Base-by-base conservation (phyloP, 2,113 vertebrate genomes). In the Chauna torquata region DNA sequence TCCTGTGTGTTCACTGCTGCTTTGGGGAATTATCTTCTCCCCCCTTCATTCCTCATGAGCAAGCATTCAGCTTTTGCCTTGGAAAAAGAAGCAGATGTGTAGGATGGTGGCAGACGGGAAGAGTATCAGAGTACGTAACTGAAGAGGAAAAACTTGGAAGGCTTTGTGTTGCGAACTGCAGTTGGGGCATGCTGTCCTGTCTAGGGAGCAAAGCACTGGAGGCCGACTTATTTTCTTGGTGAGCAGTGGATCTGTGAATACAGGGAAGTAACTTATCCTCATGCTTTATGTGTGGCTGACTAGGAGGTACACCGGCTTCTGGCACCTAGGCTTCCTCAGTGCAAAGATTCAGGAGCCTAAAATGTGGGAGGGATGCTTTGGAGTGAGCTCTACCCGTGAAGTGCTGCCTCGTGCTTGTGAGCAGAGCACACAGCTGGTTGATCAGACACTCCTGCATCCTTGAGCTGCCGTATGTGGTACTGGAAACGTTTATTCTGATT, bases 291-390 rank as follows among this genome's bases (percentile, higher is more conserved):
- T 58, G 38, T 69, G 61, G 3, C n/a, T 44, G 54, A 42, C n/a
- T 59, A 10, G 47, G 27, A 50, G 20, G 3, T 44, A 12, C 27
- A 20, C 22, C 1, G 1, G 4, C 8, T 4, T 66, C 12, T n/a
- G 52, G 18, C n/a, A 72, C 18, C 12, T 15, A 11, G 52, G 45
- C 50, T 72, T 52, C 20, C 25, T 66, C 34, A 9, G n/a, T 7
- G n/a, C 27, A 49, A 24, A 59, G 40, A 38, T 23, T 72, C 30
- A 49, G 34, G n/a, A 61, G 22, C 32, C 11, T 49, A 6, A 78
- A 34, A 36, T 12, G 8, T 30, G n/a, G 22, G 38, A 71, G 45
- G 38, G 42, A 22, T 58, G 42, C 18, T 61, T 32, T 42, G 45
- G 44, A 83, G 49, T 8, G 69, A 45, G 44, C 1, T 2, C 34